A percentile compares a stretch with the other conserved stretches of the same genome.
phyloP scores from a whole-genome alignment of 1,140 invertebrate species.

The Ruditapes philippinarum region DNA sequence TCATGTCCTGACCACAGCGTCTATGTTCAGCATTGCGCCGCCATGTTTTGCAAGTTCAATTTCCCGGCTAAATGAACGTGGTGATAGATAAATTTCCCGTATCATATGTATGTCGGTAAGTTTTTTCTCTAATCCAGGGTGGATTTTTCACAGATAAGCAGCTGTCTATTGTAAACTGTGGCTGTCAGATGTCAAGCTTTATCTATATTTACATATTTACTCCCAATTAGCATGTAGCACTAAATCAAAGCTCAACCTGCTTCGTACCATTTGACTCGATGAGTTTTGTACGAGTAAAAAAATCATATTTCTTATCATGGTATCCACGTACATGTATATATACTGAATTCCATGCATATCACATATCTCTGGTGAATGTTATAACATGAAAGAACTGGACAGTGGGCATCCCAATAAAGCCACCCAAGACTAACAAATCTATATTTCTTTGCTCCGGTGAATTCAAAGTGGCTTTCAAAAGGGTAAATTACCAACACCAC shows the following conservation, averaged over 20 bases:
- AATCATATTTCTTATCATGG: no score
- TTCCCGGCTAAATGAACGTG: background rate
- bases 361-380: no score
- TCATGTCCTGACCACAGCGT: background rate
- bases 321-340: no score
- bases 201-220: constrained; percentile 49
- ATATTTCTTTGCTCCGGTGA: no score
- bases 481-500: no score
- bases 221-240: constrained; percentile 28
- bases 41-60: background rate
- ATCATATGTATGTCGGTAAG: constrained; percentile 8
- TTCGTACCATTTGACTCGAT: background rate
- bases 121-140: constrained; percentile 20
- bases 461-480: no score
- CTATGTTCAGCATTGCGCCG: background rate
- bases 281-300: background rate
- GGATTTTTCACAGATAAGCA: constrained; percentile 21
- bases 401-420: no score
- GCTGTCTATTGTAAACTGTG: constrained; percentile 45
- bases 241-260: background rate
- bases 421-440: no score
- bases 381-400: no score
- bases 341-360: no score
- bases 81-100: constrained; percentile 8
- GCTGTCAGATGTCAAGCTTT: constrained; percentile 37